Conservation (phyloP, 2,113 vertebrate species). For the Thermophis baileyi region DNA sequence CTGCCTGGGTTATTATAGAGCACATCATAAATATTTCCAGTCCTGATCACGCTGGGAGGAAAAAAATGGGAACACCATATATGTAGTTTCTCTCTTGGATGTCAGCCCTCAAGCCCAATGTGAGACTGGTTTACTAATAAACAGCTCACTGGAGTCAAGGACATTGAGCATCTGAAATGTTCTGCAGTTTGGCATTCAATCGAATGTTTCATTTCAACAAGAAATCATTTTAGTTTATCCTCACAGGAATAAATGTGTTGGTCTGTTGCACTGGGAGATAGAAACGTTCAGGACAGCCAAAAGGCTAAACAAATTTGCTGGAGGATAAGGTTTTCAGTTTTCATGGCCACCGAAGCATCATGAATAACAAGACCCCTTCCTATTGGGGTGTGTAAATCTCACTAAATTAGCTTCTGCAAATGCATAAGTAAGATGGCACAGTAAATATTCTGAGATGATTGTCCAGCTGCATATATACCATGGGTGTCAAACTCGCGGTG, state of each 20-base stretch:
- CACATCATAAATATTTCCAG: slow-evolving; percentile 44
- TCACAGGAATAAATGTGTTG: background rate
- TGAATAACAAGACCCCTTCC: background rate
- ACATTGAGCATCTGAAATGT: background rate
- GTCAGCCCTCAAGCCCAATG: background rate
- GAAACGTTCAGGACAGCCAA: background rate
- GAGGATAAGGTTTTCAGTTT: background rate
- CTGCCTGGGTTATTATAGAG: slow-evolving; percentile 34
- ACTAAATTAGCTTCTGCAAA: background rate
- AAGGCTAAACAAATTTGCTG: background rate
- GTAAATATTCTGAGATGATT: background rate
- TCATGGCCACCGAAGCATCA: background rate
- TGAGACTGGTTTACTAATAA: background rate
- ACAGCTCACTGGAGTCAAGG: background rate
- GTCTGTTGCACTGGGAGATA: background rate
- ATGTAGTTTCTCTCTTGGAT: background rate
- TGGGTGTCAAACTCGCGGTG: too few species aligned
- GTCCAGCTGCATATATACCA: background rate
- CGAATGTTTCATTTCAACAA: background rate
- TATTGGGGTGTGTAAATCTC: background rate
- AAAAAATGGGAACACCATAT: background rate
- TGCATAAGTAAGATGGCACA: background rate
- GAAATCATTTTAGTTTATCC: background rate
- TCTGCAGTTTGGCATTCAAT: background rate
- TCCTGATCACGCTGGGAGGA: slow-evolving; percentile 6